Evolutionary conservation across 2,888 invertebrate species (phyloP).

Genomic region (Nephrocerus scutellatus): DNA sequence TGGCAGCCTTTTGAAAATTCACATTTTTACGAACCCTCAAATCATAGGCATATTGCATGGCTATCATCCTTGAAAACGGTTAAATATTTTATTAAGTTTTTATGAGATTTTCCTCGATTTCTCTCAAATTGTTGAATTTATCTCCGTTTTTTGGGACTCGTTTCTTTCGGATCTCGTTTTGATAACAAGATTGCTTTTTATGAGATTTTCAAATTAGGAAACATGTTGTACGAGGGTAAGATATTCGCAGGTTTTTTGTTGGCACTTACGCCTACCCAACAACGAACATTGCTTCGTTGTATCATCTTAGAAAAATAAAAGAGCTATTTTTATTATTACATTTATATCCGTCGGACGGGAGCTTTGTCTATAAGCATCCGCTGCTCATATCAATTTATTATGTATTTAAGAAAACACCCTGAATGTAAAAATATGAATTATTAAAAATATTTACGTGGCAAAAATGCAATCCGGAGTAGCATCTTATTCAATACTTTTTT

Average conservation of each 20-base stretch:
- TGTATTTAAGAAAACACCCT: too few species aligned
- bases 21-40: slow-evolving; percentile 11
- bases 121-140: slow-evolving; percentile 15
- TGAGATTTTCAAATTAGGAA: slow-evolving; percentile 18
- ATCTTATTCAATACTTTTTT: too few species aligned
- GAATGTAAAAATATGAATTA: too few species aligned
- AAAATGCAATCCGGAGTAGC: too few species aligned
- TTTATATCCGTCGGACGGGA: too few species aligned
- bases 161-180: slow-evolving; percentile 11
- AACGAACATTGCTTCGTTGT: slow-evolving; percentile 1
- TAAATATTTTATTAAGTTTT: slow-evolving; percentile 26
- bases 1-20: slow-evolving; percentile 8
- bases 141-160: slow-evolving; percentile 14
- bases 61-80: slow-evolving; percentile 13
- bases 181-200: slow-evolving; percentile 23
- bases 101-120: slow-evolving; percentile 20
- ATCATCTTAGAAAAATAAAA: too few species aligned
- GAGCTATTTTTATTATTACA: too few species aligned
- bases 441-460: too few species aligned
- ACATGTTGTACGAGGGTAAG: background rate
- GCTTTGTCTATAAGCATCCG: too few species aligned
- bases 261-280: background rate
- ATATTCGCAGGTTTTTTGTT: background rate
- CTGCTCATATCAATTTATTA: too few species aligned
- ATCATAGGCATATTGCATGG: background rate